Percentiles rank a stretch among this genome's conserved stretches.
Conservation (phyloP, 1,140 invertebrate species). For the Druon quercuslanigerum region DNA sequence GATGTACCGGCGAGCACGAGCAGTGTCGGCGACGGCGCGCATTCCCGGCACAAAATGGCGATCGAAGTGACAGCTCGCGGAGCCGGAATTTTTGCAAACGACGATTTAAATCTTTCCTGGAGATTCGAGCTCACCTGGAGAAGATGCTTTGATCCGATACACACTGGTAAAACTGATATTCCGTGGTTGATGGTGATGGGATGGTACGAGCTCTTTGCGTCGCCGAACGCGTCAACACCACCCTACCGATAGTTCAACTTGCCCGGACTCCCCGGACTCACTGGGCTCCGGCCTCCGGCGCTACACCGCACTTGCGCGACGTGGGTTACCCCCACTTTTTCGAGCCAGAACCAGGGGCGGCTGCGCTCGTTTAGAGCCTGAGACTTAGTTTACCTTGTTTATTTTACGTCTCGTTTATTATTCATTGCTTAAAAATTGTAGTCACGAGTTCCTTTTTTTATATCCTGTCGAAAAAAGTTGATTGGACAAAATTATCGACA, state of each 20-base stretch:
- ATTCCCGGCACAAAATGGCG: slow-evolving; percentile 74
- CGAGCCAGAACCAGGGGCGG: slow-evolving; percentile 41
- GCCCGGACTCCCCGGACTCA: slow-evolving; percentile 74
- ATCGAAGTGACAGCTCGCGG: slow-evolving; percentile 71
- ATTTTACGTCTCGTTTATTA: too few species aligned
- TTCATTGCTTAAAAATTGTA: too few species aligned
- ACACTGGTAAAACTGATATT: slow-evolving; percentile 3
- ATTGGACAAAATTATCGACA: too few species aligned
- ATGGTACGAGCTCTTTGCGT: slow-evolving; percentile 39
- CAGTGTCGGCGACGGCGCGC: slow-evolving; percentile 61
- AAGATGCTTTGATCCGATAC: slow-evolving; percentile 39
- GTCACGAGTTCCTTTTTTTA: too few species aligned
- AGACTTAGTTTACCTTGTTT: too few species aligned
- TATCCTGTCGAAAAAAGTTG: too few species aligned
- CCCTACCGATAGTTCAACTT: slow-evolving; percentile 62
- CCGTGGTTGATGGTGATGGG: slow-evolving; percentile 44
- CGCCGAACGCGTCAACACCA: slow-evolving; percentile 43
- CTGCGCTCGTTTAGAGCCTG: too few species aligned
- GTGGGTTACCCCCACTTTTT: slow-evolving; percentile 46
- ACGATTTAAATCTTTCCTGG: slow-evolving; percentile 2
- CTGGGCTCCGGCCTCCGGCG: slow-evolving; percentile 67
- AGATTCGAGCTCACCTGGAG: slow-evolving; percentile 29
- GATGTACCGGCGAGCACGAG: slow-evolving; percentile 31
- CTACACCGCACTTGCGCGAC: slow-evolving; percentile 52
- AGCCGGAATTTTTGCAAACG: background rate